Conservation (phyloP, 2,113 vertebrate species). For the Leptobrachium ailaonicum region DNA sequence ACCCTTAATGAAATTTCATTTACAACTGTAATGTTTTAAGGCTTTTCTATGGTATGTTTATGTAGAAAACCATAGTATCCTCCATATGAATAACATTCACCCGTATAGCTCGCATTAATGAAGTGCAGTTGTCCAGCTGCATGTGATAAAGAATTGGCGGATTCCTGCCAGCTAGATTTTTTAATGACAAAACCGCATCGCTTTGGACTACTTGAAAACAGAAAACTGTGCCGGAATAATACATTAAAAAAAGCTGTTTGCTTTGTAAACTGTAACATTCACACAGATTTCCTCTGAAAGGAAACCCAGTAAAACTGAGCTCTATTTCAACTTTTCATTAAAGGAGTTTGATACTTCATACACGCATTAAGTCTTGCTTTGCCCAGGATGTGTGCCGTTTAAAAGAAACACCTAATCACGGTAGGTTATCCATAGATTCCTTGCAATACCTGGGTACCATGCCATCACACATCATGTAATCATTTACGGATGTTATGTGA, state of each 20-base stretch:
- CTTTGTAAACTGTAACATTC: conserved; percentile 63
- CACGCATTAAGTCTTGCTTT: no score
- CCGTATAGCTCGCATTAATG: conserved; percentile 62
- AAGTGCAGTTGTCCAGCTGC: conserved; percentile 65
- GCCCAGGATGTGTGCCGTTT: no score
- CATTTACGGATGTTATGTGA: no score
- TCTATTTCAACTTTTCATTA: no score
- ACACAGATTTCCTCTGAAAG: conserved; percentile 59
- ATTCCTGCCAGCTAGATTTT: conserved; percentile 67
- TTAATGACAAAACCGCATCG: conserved; percentile 71
- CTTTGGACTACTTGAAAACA: conserved; percentile 62
- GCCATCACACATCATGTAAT: no score
- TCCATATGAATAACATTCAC: conserved; percentile 51
- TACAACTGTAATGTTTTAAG: conserved; percentile 41
- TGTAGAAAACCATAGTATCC: conserved; percentile 20
- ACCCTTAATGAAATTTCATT: conserved; percentile 30
- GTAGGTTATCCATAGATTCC: no score
- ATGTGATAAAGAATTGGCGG: conserved; percentile 65
- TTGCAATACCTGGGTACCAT: no score
- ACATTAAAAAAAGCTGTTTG: conserved; percentile 38
- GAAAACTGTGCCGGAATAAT: conserved; percentile 55
- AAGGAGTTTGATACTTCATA: no score
- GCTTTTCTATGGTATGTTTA: conserved; percentile 45
- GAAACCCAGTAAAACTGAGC: conserved; percentile 55
- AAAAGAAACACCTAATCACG: no score